phyloP scores from a whole-genome alignment of 2,888 invertebrate species.

The Muschampia plurimacula region DNA sequence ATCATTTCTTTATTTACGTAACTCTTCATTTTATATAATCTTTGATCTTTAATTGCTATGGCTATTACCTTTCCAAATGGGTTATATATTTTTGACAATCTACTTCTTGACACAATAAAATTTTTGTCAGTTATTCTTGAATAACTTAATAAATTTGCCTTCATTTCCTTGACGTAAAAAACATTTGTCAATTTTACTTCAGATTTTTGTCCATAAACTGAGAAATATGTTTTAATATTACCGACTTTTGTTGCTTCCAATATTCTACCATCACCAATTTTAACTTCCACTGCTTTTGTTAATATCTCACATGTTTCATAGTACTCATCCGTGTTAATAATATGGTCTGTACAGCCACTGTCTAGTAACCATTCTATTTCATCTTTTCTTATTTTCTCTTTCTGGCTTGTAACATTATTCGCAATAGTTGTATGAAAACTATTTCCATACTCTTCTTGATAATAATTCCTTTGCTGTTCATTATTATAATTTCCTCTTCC shows the following conservation, averaged over 20 bases:
- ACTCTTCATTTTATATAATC: background rate
- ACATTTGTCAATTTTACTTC: background rate
- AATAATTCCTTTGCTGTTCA: too few relatives aligned
- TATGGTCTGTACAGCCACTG: background rate
- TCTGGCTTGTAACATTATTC: background rate
- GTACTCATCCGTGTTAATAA: background rate
- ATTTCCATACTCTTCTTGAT: too few relatives aligned
- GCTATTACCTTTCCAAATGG: background rate
- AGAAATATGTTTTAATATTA: background rate
- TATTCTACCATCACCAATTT: background rate
- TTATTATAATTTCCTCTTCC: too few relatives aligned
- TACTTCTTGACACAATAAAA: background rate
- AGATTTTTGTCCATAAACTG: background rate
- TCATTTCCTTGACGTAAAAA: background rate
- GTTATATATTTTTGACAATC: background rate
- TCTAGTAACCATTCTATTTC: slow-evolving; percentile 1
- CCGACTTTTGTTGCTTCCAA: background rate
- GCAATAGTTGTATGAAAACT: background rate
- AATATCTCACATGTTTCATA: background rate
- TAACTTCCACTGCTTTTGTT: background rate
- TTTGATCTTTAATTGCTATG: background rate
- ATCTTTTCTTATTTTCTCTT: background rate
- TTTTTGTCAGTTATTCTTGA: background rate
- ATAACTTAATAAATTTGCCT: background rate
- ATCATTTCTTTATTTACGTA: background rate